phyloP scores from a whole-genome alignment of 2,888 invertebrate genomes.

The Timema podura region DNA sequence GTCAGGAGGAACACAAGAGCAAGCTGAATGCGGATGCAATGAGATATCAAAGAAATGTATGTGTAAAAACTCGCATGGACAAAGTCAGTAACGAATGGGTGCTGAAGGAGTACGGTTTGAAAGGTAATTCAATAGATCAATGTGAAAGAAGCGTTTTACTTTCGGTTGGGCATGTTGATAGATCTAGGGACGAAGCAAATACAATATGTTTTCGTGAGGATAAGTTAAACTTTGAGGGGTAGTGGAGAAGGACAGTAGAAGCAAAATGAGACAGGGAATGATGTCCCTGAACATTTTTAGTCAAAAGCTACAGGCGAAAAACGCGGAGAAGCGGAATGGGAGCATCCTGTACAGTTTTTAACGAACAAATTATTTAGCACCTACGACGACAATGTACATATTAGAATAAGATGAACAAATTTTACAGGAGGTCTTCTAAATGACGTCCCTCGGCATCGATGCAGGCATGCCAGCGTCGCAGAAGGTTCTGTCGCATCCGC shows the following conservation, averaged over 20 bases:
- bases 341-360: background rate
- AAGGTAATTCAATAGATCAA: too few species aligned
- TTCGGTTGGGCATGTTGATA: too few species aligned
- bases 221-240: background rate
- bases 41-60: too few species aligned
- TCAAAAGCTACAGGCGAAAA: background rate
- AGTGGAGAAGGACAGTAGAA: background rate
- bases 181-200: too few species aligned
- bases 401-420: background rate
- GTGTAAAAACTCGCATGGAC: too few species aligned
- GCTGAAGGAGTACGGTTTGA: too few species aligned
- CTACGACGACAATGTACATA: background rate
- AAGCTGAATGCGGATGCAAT: too few species aligned
- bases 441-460: background rate
- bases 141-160: too few species aligned
- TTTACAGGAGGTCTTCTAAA: background rate
- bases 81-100: too few species aligned
- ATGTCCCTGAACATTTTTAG: background rate
- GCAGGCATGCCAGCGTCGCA: background rate
- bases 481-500: background rate
- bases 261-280: constrained; percentile 1
- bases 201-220: background rate
- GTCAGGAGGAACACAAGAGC: too few species aligned
- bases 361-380: too few species aligned
- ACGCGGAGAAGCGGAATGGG: background rate